phyloP scores from a whole-genome alignment of 2,888 invertebrate species.

The Magallana nippona region DNA sequence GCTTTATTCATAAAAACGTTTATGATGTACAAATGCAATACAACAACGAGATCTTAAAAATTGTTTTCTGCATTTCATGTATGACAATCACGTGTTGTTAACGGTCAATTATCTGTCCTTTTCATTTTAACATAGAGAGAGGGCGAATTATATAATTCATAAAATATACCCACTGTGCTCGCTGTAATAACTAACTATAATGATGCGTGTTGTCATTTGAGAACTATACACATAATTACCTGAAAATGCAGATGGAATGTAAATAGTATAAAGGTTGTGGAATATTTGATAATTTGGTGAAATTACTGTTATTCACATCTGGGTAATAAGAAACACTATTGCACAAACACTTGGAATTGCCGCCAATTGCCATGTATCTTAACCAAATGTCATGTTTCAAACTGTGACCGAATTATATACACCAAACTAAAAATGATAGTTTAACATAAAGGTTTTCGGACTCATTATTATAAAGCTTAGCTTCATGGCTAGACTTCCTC shows the following conservation, averaged over 20 bases:
- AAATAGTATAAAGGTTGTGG: neutral
- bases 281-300: constrained; percentile 19
- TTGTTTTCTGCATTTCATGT: too few species aligned
- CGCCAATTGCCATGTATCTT: too few species aligned
- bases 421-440: too few species aligned
- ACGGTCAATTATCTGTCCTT: too few species aligned
- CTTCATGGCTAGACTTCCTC: neutral
- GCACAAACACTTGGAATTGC: neutral
- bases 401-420: constrained; percentile 3
- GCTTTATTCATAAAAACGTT: too few species aligned
- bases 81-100: too few species aligned
- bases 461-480: neutral
- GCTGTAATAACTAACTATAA: neutral
- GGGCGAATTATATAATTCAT: neutral
- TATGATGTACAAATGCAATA: too few species aligned
- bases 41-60: too few species aligned
- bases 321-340: neutral
- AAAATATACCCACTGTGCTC: neutral
- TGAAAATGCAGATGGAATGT: neutral
- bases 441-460: neutral
- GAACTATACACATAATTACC: constrained; percentile 13
- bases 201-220: neutral
- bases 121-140: too few species aligned
- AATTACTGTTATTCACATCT: constrained; percentile 14
- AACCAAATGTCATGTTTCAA: neutral